Conservation (phyloP, 2,888 invertebrate species). For the Leptodirus hochenwartii region DNA sequence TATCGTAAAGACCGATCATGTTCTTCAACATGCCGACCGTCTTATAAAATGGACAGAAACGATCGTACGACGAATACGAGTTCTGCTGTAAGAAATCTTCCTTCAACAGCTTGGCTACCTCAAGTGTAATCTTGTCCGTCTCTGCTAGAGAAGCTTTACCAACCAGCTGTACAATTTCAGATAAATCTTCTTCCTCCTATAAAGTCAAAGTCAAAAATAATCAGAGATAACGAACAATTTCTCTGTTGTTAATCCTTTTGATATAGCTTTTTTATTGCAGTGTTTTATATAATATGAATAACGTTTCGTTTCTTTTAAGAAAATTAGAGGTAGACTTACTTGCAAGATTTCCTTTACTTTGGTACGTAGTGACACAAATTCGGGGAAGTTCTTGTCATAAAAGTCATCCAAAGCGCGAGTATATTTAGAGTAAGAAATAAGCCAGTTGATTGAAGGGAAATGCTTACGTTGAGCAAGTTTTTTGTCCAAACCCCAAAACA, state of each 20-base stretch:
- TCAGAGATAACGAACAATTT: slow-evolving; percentile 40
- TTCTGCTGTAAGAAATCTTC: slow-evolving; percentile 99
- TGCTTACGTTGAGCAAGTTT: slow-evolving; percentile 98
- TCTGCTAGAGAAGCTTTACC: slow-evolving; percentile 98
- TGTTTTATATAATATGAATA: too few relatives aligned
- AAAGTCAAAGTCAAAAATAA: slow-evolving; percentile 29
- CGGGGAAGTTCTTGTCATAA: slow-evolving; percentile 95
- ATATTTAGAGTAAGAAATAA: slow-evolving; percentile 95
- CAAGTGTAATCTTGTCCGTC: slow-evolving; percentile 97
- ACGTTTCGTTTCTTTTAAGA: too few relatives aligned
- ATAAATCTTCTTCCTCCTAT: slow-evolving; percentile 97
- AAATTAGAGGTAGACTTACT: slow-evolving; percentile 16
- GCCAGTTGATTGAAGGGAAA: slow-evolving; percentile 99
- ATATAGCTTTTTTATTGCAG: slow-evolving; percentile 19
- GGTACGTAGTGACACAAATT: slow-evolving; percentile 92
- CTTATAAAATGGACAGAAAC: slow-evolving; percentile 99
- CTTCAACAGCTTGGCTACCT: slow-evolving; percentile 94
- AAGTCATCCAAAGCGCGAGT: slow-evolving; percentile 96
- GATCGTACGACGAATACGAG: slow-evolving; percentile 87
- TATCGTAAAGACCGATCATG: slow-evolving; percentile 96
- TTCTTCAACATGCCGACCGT: slow-evolving; percentile 97
- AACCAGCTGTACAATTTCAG: slow-evolving; percentile 98
- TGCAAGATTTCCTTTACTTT: slow-evolving; percentile 53
- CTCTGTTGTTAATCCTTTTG: too few relatives aligned
- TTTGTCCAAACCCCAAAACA: slow-evolving; percentile 99